Base-by-base conservation (phyloP, 2,888 invertebrate genomes). In the Microctonus aethiopoides region DNA sequence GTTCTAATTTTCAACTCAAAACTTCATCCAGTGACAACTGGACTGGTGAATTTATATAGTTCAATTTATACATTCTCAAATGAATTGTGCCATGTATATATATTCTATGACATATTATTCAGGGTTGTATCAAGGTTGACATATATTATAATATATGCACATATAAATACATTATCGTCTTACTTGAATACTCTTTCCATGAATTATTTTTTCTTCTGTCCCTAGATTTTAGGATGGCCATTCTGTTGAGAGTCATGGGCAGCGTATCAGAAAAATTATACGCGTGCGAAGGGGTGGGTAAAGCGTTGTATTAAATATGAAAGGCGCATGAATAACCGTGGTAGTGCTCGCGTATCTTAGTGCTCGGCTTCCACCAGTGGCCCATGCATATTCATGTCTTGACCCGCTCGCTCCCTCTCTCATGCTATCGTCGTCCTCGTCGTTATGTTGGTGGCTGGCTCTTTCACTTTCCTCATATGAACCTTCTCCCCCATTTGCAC, bases 301-400 rank as follows among this genome's bases (percentile, higher is more conserved):
- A 80, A 82, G 77, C 81, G 77, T 67, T 75, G 78, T 79, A 81
- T 83, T 81, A 82, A 83, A 83, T 83, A 83, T 83, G 81, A 83
- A 82, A 81, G 81, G 76, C 75, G 79, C 79, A 81, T 80, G 83
- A 83, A 83, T 83, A 82, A 83, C 77, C 77, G 76, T 77, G 77
- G 71, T 72, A 77, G 79, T 76, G 77, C 77, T 80, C 77, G 78
- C 77, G 78, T 80, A 78, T 80, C 80, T 82, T 77, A 77, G 77
- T 73, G 72, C 77, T 75, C 72, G 75, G 76, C 72, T 77, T 75
- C 72, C 74, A 64, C 72, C 67, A 66, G 36, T 24, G 59, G 57
- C 20, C 13, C 51, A 68, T 71, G 67, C 68, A 66, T 73, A 66
- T 66, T 67, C 71, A 66, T 68, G 52, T 60, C 64, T 54, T 41